A percentile compares a stretch with the other conserved stretches of the same genome.
Conservation (phyloP, 2,113 vertebrate genomes). For the Ranitomeya imitator region DNA sequence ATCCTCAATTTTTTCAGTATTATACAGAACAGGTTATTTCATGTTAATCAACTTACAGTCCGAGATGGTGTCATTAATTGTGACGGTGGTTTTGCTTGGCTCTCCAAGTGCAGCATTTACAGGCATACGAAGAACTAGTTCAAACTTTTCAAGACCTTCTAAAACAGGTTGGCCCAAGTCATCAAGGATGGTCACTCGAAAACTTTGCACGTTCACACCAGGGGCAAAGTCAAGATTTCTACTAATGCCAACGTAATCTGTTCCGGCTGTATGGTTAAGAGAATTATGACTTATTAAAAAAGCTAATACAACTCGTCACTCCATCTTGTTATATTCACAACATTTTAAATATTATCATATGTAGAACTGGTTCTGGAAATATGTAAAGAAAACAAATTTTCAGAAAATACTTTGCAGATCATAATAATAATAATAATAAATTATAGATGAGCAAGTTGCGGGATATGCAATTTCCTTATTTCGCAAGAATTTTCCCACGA, state of each 20-base stretch:
- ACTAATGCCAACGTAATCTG: slow-evolving; percentile 82
- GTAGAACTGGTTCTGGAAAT: too few relatives aligned
- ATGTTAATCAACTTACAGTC: slow-evolving; percentile 70
- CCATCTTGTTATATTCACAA: too few relatives aligned
- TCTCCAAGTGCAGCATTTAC: slow-evolving; percentile 78
- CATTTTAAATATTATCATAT: too few relatives aligned
- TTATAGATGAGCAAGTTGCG: too few relatives aligned
- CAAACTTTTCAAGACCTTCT: slow-evolving; percentile 81
- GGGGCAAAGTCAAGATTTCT: slow-evolving; percentile 82
- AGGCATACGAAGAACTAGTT: slow-evolving; percentile 81
- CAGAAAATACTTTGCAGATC: too few relatives aligned
- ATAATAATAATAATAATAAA: too few relatives aligned
- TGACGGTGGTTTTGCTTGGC: slow-evolving; percentile 78
- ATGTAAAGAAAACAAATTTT: too few relatives aligned
- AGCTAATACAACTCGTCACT: not conserved
- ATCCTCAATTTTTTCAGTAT: not conserved
- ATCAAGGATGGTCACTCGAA: slow-evolving; percentile 81
- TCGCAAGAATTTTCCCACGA: not conserved
- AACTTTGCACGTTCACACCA: slow-evolving; percentile 78
- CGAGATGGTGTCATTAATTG: slow-evolving; percentile 77
- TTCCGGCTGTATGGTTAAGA: slow-evolving; percentile 72
- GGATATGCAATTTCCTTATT: too few relatives aligned
- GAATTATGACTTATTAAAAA: slow-evolving; percentile 27
- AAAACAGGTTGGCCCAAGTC: slow-evolving; percentile 78
- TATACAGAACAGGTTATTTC: not conserved